phyloP scores from a whole-genome alignment of 2,113 vertebrate genomes.

The Plecotus auritus region DNA sequence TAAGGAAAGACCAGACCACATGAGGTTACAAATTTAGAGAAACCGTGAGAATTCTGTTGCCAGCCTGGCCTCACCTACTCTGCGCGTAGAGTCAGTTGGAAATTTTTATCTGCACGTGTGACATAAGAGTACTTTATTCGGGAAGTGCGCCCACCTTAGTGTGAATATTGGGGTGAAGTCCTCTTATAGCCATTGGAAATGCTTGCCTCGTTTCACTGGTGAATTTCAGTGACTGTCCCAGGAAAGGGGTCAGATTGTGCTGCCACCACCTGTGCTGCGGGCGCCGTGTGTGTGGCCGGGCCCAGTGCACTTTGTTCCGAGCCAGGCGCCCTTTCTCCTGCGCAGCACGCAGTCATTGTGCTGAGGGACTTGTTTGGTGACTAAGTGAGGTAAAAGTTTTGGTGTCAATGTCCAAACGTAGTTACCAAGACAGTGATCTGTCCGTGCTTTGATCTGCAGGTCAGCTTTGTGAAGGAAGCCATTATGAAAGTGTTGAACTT shows the following conservation, averaged over 20 bases:
- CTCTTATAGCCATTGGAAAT: not conserved
- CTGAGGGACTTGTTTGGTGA: not conserved
- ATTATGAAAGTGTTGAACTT: slow-evolving; percentile 99
- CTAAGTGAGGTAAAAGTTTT: not conserved
- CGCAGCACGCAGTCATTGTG: not conserved
- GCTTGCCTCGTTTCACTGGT: not conserved
- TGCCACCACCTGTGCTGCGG: accelerated
- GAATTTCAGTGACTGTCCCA: not conserved
- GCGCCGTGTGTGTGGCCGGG: not conserved
- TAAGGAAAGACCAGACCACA: not conserved
- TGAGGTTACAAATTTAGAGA: not conserved
- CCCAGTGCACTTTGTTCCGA: not conserved
- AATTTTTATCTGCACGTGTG: not conserved
- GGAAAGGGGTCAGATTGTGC: not conserved
- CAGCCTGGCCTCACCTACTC: not conserved
- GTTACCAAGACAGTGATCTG: not conserved
- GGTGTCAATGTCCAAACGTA: not conserved
- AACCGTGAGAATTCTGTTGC: not conserved
- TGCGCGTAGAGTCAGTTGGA: not conserved
- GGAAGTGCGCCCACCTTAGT: not conserved
- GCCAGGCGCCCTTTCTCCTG: not conserved
- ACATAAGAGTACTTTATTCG: not conserved
- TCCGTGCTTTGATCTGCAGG: slow-evolving; percentile 80
- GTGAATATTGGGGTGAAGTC: not conserved
- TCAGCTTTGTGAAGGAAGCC: slow-evolving; percentile 98